Evolutionary conservation across 2,888 invertebrate genomes (phyloP).

Genomic region (Timandra comae): DNA sequence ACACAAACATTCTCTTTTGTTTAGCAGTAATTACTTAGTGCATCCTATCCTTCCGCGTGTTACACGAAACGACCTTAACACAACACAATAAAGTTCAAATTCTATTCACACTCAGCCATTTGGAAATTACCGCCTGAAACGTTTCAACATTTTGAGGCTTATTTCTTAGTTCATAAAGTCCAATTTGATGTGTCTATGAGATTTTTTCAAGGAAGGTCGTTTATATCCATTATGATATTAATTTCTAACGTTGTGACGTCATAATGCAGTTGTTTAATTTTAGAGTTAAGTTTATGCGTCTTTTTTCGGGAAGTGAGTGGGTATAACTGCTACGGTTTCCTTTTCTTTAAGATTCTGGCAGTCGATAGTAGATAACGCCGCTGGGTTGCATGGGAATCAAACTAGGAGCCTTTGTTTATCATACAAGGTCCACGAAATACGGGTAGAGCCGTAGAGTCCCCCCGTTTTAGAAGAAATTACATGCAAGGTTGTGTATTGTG

Average conservation of each 20-base stretch:
- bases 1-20: neutral
- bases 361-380: no score
- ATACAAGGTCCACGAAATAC: no score
- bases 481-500: no score
- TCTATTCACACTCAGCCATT: neutral
- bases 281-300: constrained; percentile 1
- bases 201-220: constrained; percentile 28
- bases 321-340: no score
- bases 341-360: no score
- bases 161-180: neutral
- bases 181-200: constrained; percentile 9
- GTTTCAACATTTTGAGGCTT: neutral
- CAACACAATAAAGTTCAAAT: neutral
- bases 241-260: constrained; percentile 27
- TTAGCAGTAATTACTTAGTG: neutral
- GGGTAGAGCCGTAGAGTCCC: no score
- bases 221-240: constrained; percentile 38
- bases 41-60: neutral
- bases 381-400: no score
- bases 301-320: no score
- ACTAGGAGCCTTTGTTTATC: no score
- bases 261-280: constrained; percentile 26
- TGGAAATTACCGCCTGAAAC: neutral
- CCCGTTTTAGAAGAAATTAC: no score
- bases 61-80: neutral